Base-by-base conservation (phyloP, 2,888 invertebrate genomes). In the Xylota segnis region DNA sequence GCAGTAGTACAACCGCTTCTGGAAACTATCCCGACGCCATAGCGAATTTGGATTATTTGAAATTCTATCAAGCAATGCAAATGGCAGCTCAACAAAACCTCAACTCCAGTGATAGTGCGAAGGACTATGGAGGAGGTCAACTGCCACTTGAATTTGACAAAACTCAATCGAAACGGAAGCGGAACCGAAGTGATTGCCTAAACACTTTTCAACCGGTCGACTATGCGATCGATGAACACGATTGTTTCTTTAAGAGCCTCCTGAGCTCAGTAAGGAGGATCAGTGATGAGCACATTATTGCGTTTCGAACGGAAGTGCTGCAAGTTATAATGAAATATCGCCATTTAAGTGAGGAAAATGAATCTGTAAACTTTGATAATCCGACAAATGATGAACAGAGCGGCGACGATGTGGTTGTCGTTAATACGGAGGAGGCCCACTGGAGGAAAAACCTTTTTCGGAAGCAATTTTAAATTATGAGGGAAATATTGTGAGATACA, bases 171-270 rank as follows among this genome's bases (percentile, higher is more conserved):
- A 86, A 82, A 23, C 66, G 82, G 45, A 86, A 82, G 47, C 66
- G 61, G 12, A 61, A 58, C n/a, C 63, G 70, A 37, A 70, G 14
- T 54, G 70, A 74, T 29, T 37, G 45, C 12, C 47, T 34, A n/a
- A 58, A 71, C 3, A 9, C 32, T 10, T 75, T 75, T 52, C 84
- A 58, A 7, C 37, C 43, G 4, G 76, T 72, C 6, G 86, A 86
- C 23, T 61, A 76, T 68, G 82, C 76, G 23, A 82, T 86, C 14
- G 88, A 88, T 72, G 88, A 88, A 56, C 88, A 88, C 52, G 87
- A 87, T 34, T 87, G 87, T 59, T 88, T 88, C 50, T 88, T 88
- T 61, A 88, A 87, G 61, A 88, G 88, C 9, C 65, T 88, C 29
- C 27, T 88, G 0, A 87, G 75, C 18, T 88, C 84, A 47, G 87